Conservation (phyloP, 2,888 invertebrate species). For the Junonia oenone region DNA sequence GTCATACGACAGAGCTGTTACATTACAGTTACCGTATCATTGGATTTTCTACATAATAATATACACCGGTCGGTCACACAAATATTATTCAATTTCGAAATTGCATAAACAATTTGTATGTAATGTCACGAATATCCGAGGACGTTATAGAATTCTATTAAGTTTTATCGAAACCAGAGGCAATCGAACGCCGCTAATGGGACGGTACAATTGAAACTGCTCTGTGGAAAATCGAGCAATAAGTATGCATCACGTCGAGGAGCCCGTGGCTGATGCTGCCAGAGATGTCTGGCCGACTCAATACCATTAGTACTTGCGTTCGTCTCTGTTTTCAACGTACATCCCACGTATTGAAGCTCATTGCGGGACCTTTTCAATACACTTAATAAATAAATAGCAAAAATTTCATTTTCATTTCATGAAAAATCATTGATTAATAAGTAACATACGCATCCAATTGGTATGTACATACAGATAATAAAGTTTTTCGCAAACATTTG, state of each 20-base stretch:
- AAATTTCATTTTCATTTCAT: neutral
- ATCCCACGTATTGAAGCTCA: neutral
- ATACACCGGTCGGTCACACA: neutral
- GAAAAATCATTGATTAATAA: neutral
- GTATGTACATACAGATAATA: too few relatives aligned
- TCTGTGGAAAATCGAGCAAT: slow-evolving; percentile 68
- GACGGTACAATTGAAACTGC: slow-evolving; percentile 67
- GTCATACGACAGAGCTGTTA: too few relatives aligned
- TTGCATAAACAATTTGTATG: slow-evolving; percentile 4
- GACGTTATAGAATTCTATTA: slow-evolving; percentile 39
- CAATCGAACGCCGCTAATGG: slow-evolving; percentile 65
- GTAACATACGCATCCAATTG: too few relatives aligned
- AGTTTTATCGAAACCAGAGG: slow-evolving; percentile 45
- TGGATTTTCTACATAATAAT: neutral
- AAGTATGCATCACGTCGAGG: slow-evolving; percentile 70
- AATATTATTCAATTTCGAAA: neutral
- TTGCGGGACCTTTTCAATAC: neutral
- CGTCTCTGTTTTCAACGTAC: slow-evolving; percentile 19
- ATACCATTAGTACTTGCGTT: slow-evolving; percentile 44
- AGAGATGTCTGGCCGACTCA: slow-evolving; percentile 57
- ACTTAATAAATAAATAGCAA: neutral
- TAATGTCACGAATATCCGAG: slow-evolving; percentile 26
- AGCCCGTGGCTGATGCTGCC: slow-evolving; percentile 54
- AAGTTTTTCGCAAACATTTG: too few relatives aligned
- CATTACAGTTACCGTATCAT: too few relatives aligned